phyloP scores from a whole-genome alignment of 1,140 invertebrate genomes.

The Eumeta japonica region DNA sequence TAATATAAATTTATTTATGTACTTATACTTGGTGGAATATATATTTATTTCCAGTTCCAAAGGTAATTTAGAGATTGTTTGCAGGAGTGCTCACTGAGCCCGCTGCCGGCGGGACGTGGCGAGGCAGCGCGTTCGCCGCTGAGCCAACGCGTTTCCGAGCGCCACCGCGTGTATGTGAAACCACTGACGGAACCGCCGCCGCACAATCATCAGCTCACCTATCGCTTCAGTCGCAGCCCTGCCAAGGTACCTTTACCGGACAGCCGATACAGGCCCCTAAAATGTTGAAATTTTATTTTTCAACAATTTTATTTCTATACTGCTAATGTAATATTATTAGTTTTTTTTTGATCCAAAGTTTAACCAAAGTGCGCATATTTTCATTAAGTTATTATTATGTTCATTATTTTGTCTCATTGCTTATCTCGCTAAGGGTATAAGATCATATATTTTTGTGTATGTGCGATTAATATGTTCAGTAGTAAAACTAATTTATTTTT shows the following conservation, averaged over 20 bases:
- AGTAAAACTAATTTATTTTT: too few relatives aligned
- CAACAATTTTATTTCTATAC: background rate
- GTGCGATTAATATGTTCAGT: too few relatives aligned
- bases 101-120: slow-evolving; percentile 58
- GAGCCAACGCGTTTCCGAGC: slow-evolving; percentile 63
- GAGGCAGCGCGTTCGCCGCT: slow-evolving; percentile 71
- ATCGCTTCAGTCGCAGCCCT: slow-evolving; percentile 86
- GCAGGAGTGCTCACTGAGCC: slow-evolving; percentile 44
- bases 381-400: too few relatives aligned
- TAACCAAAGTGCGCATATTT: too few relatives aligned
- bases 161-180: slow-evolving; percentile 68
- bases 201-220: slow-evolving; percentile 69
- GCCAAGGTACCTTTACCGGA: slow-evolving; percentile 67
- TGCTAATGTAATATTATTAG: background rate
- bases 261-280: background rate
- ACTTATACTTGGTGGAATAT: too few relatives aligned
- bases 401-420: too few relatives aligned
- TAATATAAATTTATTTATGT: too few relatives aligned
- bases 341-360: background rate
- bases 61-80: background rate
- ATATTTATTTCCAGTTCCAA: slow-evolving; percentile 9
- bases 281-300: background rate
- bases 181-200: slow-evolving; percentile 63
- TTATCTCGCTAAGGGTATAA: too few relatives aligned
- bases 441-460: too few relatives aligned